Evolutionary conservation across 1,140 invertebrate genomes (phyloP), one percentile per base, ranked within the genome.

Genomic region (Heliconius congener): DNA sequence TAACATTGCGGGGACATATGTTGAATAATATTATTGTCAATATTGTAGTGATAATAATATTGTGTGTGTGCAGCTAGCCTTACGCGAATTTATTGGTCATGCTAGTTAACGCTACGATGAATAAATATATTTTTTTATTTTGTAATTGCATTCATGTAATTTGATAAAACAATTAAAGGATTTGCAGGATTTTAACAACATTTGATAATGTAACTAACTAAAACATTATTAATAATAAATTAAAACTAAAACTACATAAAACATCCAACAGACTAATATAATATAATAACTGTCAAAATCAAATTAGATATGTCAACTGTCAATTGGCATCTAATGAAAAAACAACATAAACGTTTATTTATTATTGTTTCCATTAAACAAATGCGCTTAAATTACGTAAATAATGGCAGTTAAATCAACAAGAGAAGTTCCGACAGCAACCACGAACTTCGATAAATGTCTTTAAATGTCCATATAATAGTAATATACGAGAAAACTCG

Each of bases 381-480:
- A 82, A 83, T 84, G 4, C 73, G 42, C 18, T 23, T 80, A 74
- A 78, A 81, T 76, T 76, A 81, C 71, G 18, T 72, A 78, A 83
- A 79, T 83, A 76, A 82, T 79, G 52, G 78, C 46, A 46, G 27
- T 72, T 52, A 50, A 88, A 77, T 78, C 77, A 72, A 82, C 87
- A 93, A 93, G 86, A 94, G 82, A 81, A 93, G 85, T 93, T 88
- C 73, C 19, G 76, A 71, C 80, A 73, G 46, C 55, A 76, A 57
- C 66, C 82, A 86, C 72, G 84, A 88, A 93, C 83, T 93, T 89
- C 78, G 42, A 91, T 86, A 86, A 80, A 87, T 74, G 3, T 27
- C 27, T 79, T 71, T 27, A 76, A 79, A 82, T 39, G 70, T 46
- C 84, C 76, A 87, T 85, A 88, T 70, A 57, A 9, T 1, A 57